Percentiles rank a stretch among this genome's conserved stretches.
phyloP scores from a whole-genome alignment of 2,888 invertebrate genomes.

The Microplitis manilae region DNA sequence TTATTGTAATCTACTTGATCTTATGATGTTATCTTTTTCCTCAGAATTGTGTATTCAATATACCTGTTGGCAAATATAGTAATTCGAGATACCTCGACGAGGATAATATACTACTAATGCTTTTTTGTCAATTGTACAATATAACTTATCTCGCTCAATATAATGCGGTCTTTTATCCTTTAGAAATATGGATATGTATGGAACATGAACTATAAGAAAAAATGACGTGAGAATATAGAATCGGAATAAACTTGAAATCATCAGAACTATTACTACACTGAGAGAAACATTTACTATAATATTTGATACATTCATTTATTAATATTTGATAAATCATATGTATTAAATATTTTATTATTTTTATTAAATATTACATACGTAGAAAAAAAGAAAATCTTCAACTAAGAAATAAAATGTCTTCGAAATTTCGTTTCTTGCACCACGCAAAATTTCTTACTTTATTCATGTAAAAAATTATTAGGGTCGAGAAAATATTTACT shows the following conservation, averaged over 20 bases:
- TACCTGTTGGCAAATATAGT: slow-evolving; percentile 64
- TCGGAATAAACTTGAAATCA: neutral
- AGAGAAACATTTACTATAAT: too few species aligned
- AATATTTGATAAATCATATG: too few species aligned
- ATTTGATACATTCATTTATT: too few species aligned
- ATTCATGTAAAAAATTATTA: too few species aligned
- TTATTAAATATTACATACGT: too few species aligned
- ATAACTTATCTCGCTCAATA: slow-evolving; percentile 54
- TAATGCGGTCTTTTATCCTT: slow-evolving; percentile 31
- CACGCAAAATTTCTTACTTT: too few species aligned
- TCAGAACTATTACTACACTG: too few species aligned
- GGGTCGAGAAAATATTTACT: too few species aligned
- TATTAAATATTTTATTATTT: too few species aligned
- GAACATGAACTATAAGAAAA: neutral
- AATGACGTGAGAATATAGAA: neutral
- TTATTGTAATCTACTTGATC: slow-evolving; percentile 49
- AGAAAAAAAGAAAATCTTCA: too few species aligned
- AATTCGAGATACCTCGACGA: slow-evolving; percentile 56
- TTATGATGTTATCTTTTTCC: slow-evolving; percentile 44
- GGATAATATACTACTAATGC: slow-evolving; percentile 15
- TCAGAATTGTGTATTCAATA: slow-evolving; percentile 24
- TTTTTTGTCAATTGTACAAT: slow-evolving; percentile 26
- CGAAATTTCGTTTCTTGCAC: too few species aligned
- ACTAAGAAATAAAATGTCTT: too few species aligned
- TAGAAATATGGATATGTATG: slow-evolving; percentile 7